Evolutionary conservation across 2,888 invertebrate species (phyloP), one percentile per base, ranked within the genome.

Genomic region (Periphyllus acericola): DNA sequence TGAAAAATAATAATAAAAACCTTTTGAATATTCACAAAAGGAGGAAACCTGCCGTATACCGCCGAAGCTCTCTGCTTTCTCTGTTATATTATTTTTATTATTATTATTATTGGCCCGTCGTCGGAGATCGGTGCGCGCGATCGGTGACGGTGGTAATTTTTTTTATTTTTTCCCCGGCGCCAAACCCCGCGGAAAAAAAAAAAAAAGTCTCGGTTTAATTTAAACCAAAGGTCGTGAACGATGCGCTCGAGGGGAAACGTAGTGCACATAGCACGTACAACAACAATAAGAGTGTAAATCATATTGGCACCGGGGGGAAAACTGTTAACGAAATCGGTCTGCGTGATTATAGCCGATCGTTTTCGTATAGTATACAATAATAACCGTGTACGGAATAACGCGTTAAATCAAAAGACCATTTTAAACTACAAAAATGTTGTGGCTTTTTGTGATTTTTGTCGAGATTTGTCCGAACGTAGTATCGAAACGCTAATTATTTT

Each of bases 11-110:
- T 29, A 71, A 40, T 83, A 76, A 80, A 80, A 72, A 40, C 40
- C 86, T 80, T 87, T 87, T 74, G 86, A 87, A 87, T 81, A 81
- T 81, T 72, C 80, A 87, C 80, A 81, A 81, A 87, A 87, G 74
- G 68, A 85, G 36, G 3, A 32, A 71, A 34, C 82, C 46, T 29
- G 29, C 60, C 5, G 21, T 55, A 60, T 5, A 60, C 75, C 46
- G 46, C 8, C 2, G 46, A 46, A 46, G 14, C 46, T 14, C 46
- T 11, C 46, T 14, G 14, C 14, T 79, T 71, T 21, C 34, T 34
- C 36, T 52, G n/a, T 66, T 40, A 68, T 72, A 32, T 82, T 72
- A 52, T 82, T 81, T 66, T 81, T 82, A 82, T 32, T 52, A 75
- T 75, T 79, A 52, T 86, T 71, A 79, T 86, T 79, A 86, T 86